Base-by-base conservation (phyloP, 2,113 vertebrate species). In the Antennarius striatus region DNA sequence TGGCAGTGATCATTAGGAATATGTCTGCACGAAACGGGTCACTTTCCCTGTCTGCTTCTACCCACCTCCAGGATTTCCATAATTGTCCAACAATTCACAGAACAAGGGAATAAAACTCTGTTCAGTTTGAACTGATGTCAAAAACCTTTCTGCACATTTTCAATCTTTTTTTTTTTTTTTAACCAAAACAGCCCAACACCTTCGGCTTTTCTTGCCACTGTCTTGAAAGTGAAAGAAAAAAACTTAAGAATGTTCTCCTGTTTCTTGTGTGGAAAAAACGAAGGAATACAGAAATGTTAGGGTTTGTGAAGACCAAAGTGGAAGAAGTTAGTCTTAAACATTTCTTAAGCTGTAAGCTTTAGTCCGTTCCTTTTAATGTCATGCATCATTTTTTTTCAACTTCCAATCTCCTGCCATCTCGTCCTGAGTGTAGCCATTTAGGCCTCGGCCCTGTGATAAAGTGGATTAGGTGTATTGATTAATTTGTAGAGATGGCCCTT, bases 401-500 rank as follows among this genome's bases (percentile, higher is more conserved):
- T 45, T 42, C 56, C 17, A 16, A 39, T 50, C 66, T 51, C 43
- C 62, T 54, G 56, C 57, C 56, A 17, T 67, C 62, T 71, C 62
- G 61, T 63, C 75, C 69, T 43, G 45, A 67, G 42, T 71, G 70
- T 52, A 61, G 68, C 71, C 83, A 85, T 85, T 81, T 80, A 90
- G 83, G 68, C 74, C 51, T 57, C 43, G 17, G 66, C 73, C 61
- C 43, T 71, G 73, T 10, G 55, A 64, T 88, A 22, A 86, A 83
- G 83, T 52, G 78, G 79, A 69, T 85, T 87, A 86, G 87, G 83
- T 91, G 86, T 90, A 87, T 88, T 88, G 85, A 92, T 89, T 89
- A 81, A 77, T 83, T 77, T 83, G 80, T 79, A 85, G 68, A 73
- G 71, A 62, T 42, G 8, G 68, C 54, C 63, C 62, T 53, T 81